A percentile compares a stretch with the other conserved stretches of the same genome.
Evolutionary conservation across 2,888 invertebrate genomes (phyloP).

Genomic region (Erpobdella octoculata): DNA sequence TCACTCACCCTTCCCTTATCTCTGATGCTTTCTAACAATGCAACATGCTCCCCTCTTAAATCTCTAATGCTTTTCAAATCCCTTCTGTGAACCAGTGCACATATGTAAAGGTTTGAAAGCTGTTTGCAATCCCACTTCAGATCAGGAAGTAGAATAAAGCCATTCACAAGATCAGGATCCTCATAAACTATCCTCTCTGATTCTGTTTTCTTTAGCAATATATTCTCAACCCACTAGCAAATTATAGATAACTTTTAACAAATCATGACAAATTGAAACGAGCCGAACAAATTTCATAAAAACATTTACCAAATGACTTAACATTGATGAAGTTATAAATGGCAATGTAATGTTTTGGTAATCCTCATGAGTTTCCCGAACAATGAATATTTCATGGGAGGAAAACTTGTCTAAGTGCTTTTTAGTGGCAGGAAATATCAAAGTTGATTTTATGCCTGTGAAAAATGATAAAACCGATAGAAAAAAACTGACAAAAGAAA

Average conservation of each 20-base stretch:
- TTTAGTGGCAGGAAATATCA: slow-evolving; percentile 86
- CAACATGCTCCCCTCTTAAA: slow-evolving; percentile 68
- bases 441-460: slow-evolving; percentile 67
- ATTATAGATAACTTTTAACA: neutral
- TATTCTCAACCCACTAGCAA: slow-evolving; percentile 91
- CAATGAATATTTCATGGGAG: slow-evolving; percentile 64
- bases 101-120: slow-evolving; percentile 70
- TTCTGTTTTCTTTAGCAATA: slow-evolving; percentile 82
- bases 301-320: slow-evolving; percentile 66
- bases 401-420: slow-evolving; percentile 83
- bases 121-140: slow-evolving; percentile 85
- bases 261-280: neutral
- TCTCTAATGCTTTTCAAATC: slow-evolving; percentile 77
- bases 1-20: slow-evolving; percentile 62
- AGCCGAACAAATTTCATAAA: neutral
- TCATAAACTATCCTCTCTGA: slow-evolving; percentile 76
- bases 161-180: slow-evolving; percentile 64
- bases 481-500: no score
- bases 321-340: slow-evolving; percentile 60
- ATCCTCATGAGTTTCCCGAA: slow-evolving; percentile 74
- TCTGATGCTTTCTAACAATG: slow-evolving; percentile 72
- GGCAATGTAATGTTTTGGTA: slow-evolving; percentile 74
- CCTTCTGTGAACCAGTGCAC: slow-evolving; percentile 68
- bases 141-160: slow-evolving; percentile 76
- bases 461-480: neutral